These are phyloP conservation scores for Daphoenositta chrysoptera DNA, from an alignment of 2,113 vertebrate genomes.

Conservation along the genomic window DNA sequence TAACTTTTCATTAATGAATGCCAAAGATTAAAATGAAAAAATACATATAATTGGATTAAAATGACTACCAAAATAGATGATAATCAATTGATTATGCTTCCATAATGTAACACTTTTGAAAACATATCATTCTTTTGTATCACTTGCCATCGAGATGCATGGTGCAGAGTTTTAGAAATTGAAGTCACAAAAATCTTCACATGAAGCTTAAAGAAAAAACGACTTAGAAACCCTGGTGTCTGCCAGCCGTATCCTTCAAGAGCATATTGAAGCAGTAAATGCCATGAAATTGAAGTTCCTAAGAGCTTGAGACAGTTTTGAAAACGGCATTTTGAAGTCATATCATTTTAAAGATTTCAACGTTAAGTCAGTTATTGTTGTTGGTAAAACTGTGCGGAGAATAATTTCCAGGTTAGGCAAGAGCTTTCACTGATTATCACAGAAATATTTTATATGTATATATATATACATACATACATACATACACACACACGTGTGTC, in stretches of 20 bases:
- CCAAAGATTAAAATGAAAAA: conserved; percentile 66
- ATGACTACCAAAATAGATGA: conserved; percentile 69
- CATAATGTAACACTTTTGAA: conserved; percentile 52
- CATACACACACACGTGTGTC: neutral
- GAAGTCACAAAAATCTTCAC: neutral
- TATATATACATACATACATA: accelerated
- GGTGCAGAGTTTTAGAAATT: neutral
- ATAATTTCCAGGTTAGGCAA: neutral
- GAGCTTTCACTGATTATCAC: neutral
- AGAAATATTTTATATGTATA: neutral
- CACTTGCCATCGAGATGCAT: neutral
- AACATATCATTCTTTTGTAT: neutral
- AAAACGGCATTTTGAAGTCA: neutral
- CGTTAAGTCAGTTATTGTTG: neutral
- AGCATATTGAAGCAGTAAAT: neutral
- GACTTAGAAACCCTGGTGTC: neutral
- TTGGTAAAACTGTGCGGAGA: neutral
- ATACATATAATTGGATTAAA: conserved; percentile 73
- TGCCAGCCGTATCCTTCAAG: neutral
- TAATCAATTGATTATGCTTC: conserved; percentile 68
- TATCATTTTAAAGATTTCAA: neutral
- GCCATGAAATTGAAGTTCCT: neutral
- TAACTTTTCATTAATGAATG: conserved; percentile 72
- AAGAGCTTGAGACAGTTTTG: neutral
- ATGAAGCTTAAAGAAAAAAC: neutral